Percentiles rank a stretch among this genome's conserved stretches.
phyloP scores from a whole-genome alignment of 2,797 vertebrate species.

The Myotis myotis region DNA sequence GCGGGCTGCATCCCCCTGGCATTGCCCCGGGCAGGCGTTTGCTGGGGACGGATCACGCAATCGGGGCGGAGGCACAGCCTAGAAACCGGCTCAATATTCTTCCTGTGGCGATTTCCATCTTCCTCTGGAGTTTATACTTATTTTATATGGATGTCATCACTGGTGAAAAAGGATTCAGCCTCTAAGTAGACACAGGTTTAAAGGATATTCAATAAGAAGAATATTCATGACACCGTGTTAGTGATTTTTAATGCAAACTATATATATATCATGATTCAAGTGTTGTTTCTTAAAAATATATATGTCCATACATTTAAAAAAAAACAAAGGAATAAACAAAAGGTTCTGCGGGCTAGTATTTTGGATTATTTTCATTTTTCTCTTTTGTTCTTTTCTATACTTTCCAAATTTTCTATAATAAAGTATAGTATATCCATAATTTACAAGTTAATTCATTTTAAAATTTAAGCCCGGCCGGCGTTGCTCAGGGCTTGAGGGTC shows the following conservation, averaged over 20 bases:
- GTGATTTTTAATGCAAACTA: constrained; percentile 13
- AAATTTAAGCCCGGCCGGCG: neutral
- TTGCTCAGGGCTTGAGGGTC: no score
- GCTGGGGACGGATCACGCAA: neutral
- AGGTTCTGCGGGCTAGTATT: neutral
- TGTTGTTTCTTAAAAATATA: neutral
- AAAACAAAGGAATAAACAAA: neutral
- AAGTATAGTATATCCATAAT: constrained; percentile 33
- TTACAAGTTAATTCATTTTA: constrained; percentile 15
- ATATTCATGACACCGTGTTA: neutral
- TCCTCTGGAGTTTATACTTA: constrained; percentile 47
- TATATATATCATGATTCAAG: neutral
- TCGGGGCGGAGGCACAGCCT: neutral
- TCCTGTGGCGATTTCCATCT: neutral
- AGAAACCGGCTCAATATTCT: neutral
- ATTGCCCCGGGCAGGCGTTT: neutral
- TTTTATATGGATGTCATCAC: constrained; percentile 47
- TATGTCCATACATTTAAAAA: neutral
- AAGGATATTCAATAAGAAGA: neutral
- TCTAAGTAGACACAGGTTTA: constrained; percentile 51
- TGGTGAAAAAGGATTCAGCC: constrained; percentile 61
- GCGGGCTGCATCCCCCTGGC: accelerated
- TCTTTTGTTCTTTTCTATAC: neutral
- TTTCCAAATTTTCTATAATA: constrained; percentile 48
- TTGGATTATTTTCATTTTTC: constrained; percentile 45